Percentiles rank a stretch among this genome's conserved stretches.
phyloP scores from a whole-genome alignment of 2,797 vertebrate genomes.

The Rhyacichthys aspro region DNA sequence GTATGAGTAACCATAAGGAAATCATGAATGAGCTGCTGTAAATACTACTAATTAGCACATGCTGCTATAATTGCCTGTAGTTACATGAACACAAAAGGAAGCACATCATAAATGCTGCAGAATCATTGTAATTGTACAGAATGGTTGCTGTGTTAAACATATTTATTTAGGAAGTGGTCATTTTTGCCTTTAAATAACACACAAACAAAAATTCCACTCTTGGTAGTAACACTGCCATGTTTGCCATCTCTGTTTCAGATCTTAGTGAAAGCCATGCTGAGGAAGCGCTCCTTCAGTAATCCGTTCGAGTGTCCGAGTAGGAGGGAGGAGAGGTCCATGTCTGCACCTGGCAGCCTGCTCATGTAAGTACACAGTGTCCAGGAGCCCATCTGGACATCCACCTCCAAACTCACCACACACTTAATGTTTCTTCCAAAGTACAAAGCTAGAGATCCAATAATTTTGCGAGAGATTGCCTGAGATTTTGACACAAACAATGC shows the following conservation, averaged over 20 bases:
- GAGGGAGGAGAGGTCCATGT: slow-evolving; percentile 91
- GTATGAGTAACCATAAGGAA: neutral
- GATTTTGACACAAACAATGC: slow-evolving; percentile 8
- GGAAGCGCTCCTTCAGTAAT: slow-evolving; percentile 96
- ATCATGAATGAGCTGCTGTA: neutral
- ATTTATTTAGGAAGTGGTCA: neutral
- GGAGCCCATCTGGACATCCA: slow-evolving; percentile 1
- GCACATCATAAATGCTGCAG: neutral
- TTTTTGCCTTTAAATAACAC: neutral
- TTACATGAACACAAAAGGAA: neutral
- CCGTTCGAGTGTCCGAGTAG: slow-evolving; percentile 88
- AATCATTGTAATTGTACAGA: neutral
- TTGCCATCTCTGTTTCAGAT: slow-evolving; percentile 80
- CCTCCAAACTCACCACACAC: neutral
- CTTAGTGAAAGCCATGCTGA: slow-evolving; percentile 94
- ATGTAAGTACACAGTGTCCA: slow-evolving; percentile 79
- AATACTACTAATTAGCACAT: neutral
- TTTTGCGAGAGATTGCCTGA: slow-evolving; percentile 4
- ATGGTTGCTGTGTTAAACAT: neutral
- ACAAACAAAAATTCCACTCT: neutral
- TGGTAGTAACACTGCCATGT: neutral
- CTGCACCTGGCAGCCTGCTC: slow-evolving; percentile 89
- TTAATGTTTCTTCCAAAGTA: slow-evolving; percentile 5
- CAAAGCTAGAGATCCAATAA: neutral
- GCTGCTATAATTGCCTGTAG: neutral